Percentiles rank a stretch among this genome's conserved stretches.
Evolutionary conservation across 2,113 vertebrate species (phyloP).

Genomic region (Ailuropoda melanoleuca): DNA sequence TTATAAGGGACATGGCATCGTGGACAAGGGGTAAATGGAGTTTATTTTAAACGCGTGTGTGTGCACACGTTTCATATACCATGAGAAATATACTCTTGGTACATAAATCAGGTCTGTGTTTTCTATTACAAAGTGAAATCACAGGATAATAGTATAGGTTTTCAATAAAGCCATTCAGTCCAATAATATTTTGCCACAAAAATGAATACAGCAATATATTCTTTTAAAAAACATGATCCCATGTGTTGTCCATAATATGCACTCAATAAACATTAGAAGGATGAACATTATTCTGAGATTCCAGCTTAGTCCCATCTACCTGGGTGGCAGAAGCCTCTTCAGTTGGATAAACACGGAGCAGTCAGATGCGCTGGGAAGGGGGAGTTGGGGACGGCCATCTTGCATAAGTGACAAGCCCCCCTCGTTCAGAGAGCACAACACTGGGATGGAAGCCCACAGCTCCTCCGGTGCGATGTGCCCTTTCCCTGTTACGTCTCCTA

Average conservation of each 20-base stretch:
- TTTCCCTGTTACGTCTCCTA: fast-evolving
- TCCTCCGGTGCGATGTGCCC: fast-evolving
- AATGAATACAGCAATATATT: background rate
- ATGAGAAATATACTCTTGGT: background rate
- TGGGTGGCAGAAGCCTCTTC: background rate
- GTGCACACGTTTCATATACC: fast-evolving
- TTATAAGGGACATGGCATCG: no score
- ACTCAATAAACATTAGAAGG: background rate
- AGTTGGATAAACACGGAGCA: background rate
- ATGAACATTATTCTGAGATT: background rate
- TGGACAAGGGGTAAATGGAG: background rate
- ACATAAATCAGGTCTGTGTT: background rate
- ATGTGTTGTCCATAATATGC: background rate
- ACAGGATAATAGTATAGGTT: background rate
- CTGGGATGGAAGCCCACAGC: background rate
- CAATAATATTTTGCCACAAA: background rate
- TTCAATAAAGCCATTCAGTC: background rate
- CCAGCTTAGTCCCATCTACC: background rate
- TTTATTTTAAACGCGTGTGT: fast-evolving
- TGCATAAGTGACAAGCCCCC: fast-evolving
- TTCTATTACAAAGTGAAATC: background rate
- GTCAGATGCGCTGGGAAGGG: fast-evolving
- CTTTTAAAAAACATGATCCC: background rate
- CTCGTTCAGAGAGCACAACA: fast-evolving
- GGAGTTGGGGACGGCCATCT: background rate